Evolutionary conservation across 2,113 vertebrate species (phyloP), one percentile per base, ranked within the genome.

Genomic region (Takifugu bimaculatus): DNA sequence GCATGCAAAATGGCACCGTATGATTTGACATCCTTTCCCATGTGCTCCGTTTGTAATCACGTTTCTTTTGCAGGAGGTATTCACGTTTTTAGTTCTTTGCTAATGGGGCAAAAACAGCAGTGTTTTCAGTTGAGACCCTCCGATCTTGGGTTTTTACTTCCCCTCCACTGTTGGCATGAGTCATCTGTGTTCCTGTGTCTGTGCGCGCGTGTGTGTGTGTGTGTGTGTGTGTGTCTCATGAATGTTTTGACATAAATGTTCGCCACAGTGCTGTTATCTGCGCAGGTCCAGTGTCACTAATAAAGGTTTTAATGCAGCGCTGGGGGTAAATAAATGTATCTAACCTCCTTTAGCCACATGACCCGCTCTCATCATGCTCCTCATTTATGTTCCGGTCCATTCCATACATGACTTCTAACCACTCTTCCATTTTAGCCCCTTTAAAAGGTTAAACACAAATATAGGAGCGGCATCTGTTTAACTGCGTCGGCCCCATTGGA

Each of bases 51-150:
- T 39, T 61, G 62, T 79, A 72, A 76, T 57, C 67, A 65, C 74
- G 13, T 60, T 80, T 84, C 35, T 82, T 26, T 85, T 84, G 42
- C 82, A 85, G 85, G 75, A 53, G 13, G n/a, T 70, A 35, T 63
- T 50, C 28, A 59, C 39, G n/a, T 60, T 45, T 68, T 50, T 69
- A 58, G 42, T 50, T 20, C n/a, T 50, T 20, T 20, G 47, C n/a
- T 1, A 64, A 67, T 25, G 61, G 67, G 50, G 35, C 43, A 66
- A 65, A n/a, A 75, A 62, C 60, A 55, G 45, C 44, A 70, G 42
- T 62, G 20, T 26, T 57, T 4, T 13, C 11, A 48, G 62, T 61
- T 35, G 6, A 54, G 53, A 59, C 6, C 44, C 51, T 3, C 32
- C 56, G 29, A 29, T 75, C 67, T 62, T 59, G 20, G 42, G 54